Percentiles rank a stretch among this genome's conserved stretches.
phyloP scores from a whole-genome alignment of 1,140 invertebrate species.

The Samia ricini region DNA sequence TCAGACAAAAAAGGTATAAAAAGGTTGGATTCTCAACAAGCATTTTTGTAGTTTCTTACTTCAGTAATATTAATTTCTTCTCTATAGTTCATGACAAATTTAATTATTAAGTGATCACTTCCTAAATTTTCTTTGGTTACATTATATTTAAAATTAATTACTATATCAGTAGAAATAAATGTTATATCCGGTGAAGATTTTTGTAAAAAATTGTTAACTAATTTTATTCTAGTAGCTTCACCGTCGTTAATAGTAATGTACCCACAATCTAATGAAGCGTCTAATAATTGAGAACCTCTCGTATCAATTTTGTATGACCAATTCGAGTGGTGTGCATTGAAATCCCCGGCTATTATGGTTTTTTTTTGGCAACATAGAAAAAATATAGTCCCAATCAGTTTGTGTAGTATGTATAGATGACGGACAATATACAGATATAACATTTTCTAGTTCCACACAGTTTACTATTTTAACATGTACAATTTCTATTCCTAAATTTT shows the following conservation, averaged over 20 bases:
- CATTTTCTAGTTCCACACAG: conserved; percentile 1
- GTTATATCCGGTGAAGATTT: conserved; percentile 10
- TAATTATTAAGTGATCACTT: conserved; percentile 11
- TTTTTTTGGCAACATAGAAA: neutral
- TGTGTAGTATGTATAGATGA: no score
- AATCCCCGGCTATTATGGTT: conserved; percentile 7
- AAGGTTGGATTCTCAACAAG: no score
- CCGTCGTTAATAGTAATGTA: conserved; percentile 8
- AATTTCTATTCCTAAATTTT: conserved; percentile 7
- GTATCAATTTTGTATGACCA: conserved; percentile 11
- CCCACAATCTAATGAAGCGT: neutral
- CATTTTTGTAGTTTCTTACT: conserved; percentile 16
- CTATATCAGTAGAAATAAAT: conserved; percentile 6
- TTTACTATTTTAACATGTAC: conserved; percentile 10
- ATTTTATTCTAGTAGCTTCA: conserved; percentile 1
- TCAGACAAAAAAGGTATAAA: no score
- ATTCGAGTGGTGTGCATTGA: conserved; percentile 13
- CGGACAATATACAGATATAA: neutral
- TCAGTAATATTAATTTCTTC: neutral
- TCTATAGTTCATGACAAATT: neutral
- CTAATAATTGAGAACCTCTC: conserved; percentile 1
- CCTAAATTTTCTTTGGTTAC: conserved; percentile 11
- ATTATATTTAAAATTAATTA: neutral
- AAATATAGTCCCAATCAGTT: no score
- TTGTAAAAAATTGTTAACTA: neutral